Conservation (phyloP, 2,797 vertebrate genomes). For the Cynopterus sphinx region DNA sequence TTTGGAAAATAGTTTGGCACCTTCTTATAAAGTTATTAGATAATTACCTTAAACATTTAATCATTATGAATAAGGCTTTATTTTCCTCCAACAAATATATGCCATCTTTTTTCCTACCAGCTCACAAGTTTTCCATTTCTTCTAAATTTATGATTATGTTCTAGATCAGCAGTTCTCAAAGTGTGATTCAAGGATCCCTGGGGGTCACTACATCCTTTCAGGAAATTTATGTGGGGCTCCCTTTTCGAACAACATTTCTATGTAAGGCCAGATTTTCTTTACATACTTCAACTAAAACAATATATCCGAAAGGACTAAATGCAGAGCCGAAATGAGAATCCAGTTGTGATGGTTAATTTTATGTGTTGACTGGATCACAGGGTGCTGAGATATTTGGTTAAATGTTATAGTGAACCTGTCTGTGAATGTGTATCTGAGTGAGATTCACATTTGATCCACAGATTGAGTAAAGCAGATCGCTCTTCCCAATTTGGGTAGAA, state of each 20-base stretch:
- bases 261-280: neutral
- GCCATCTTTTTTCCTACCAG: neutral
- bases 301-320: neutral
- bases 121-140: neutral
- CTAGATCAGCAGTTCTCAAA: neutral
- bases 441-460: neutral
- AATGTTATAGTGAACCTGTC: neutral
- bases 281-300: neutral
- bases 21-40: neutral
- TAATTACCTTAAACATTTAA: constrained; percentile 18
- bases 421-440: neutral
- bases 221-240: neutral
- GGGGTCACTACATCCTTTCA: neutral
- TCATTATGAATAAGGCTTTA: neutral
- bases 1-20: constrained; percentile 16
- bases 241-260: neutral
- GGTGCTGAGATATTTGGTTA: neutral
- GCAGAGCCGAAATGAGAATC: neutral
- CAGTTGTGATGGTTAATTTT: neutral
- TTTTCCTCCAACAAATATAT: neutral
- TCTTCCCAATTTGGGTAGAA: neutral
- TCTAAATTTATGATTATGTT: constrained; percentile 17
- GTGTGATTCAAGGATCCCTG: neutral
- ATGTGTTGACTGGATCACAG: neutral
- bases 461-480: neutral